Evolutionary conservation across 2,888 invertebrate genomes (phyloP), one percentile per base, ranked within the genome.

Genomic region (Coenonympha glycerion): DNA sequence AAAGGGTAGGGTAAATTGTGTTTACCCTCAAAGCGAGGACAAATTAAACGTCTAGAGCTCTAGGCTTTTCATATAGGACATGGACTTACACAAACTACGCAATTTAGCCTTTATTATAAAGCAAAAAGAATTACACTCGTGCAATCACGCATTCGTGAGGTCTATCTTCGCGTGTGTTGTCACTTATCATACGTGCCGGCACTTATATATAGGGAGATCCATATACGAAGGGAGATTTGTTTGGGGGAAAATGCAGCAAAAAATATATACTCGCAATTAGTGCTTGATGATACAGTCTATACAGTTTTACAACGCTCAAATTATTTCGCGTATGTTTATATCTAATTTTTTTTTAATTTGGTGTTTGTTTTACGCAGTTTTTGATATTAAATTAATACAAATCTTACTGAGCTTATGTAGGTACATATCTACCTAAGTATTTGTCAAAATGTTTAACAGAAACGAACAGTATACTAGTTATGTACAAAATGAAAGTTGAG

Each of bases 1-100:
- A n/a, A n/a, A n/a, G 42, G 22, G 41, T 11, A 36, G 47, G 47
- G 47, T 44, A 53, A 55, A 53, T 53, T 47, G 49, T 50, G 47
- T 53, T 53, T 53, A 50, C 50, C 50, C 36, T 53, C 50, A 47
- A 55, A 55, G 47, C 28, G 49, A 53, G 49, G 49, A 53, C 45
- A 48, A 53, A 55, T 55, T 50, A 55, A 55, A 55, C 44, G 49
- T 45, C 45, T 45, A 45, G 33, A 22, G 45, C 34, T 53, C 53
- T 55, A 55, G 54, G 49, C 46, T 33, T 53, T 42, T 53, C 47
- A 49, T 50, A 45, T 42, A 24, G 37, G 33, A 26, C 37, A 28
- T 39, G 16, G 8, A 47, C 28, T 40, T 24, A 6, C 31, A 22
- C 21, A 19, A 4, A 36, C 30, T 18, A 31, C 24, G 40, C 30